phyloP scores from a whole-genome alignment of 2,888 invertebrate genomes.

The Bruchidius siliquastri region DNA sequence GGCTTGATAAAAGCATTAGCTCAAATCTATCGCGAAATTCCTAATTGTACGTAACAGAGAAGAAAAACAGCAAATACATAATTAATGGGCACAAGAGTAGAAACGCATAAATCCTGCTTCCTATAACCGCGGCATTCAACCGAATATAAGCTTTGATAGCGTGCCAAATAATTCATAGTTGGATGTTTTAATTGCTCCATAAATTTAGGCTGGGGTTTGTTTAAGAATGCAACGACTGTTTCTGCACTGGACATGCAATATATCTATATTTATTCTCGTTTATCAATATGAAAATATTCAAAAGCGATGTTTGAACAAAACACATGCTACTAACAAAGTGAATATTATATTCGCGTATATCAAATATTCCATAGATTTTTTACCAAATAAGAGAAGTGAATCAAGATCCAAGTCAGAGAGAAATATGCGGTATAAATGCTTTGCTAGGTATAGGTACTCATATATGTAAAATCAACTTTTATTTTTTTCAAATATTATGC shows the following conservation, averaged over 20 bases:
- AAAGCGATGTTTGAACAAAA: too few relatives aligned
- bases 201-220: neutral
- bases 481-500: too few relatives aligned
- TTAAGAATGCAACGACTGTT: neutral
- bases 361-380: too few relatives aligned
- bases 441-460: too few relatives aligned
- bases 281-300: too few relatives aligned
- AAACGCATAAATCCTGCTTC: neutral
- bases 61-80: neutral
- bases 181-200: neutral
- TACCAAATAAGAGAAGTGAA: too few relatives aligned
- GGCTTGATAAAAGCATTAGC: too few relatives aligned
- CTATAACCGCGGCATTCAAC: neutral
- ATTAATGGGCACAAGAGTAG: neutral
- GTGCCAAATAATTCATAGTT: neutral
- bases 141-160: neutral
- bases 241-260: neutral
- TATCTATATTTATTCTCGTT: neutral
- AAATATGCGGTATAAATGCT: too few relatives aligned
- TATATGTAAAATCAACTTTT: too few relatives aligned
- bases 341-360: too few relatives aligned
- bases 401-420: too few relatives aligned
- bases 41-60: neutral
- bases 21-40: neutral
- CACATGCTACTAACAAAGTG: too few relatives aligned